Percentiles rank a stretch among this genome's conserved stretches.
Evolutionary conservation across 1,140 invertebrate species (phyloP).

Genomic region (Phthorimaea operculella): DNA sequence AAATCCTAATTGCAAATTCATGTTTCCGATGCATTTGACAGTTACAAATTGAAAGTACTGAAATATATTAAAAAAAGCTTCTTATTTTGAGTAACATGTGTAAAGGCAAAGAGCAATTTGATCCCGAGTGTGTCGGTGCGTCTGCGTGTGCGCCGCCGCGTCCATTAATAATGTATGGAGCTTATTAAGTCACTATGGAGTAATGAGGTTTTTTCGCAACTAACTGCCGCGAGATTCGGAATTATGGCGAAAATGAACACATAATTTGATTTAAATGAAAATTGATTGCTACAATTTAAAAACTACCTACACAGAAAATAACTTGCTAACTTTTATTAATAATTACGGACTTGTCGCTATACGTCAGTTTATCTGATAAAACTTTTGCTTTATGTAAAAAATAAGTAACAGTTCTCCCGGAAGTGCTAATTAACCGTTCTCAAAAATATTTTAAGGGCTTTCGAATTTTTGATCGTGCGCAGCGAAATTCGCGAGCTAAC

Average conservation of each 20-base stretch:
- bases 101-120: conserved; percentile 1
- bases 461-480: conserved; percentile 3
- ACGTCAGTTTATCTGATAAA: not conserved
- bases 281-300: not conserved
- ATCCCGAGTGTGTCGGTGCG: not conserved
- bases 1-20: no score
- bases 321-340: no score
- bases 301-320: no score
- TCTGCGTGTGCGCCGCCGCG: not conserved
- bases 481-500: conserved; percentile 22
- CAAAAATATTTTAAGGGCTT: conserved; percentile 2
- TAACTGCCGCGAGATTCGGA: not conserved
- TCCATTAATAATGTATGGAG: conserved; percentile 5
- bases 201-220: conserved; percentile 3
- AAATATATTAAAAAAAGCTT: no score
- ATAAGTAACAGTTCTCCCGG: conserved; percentile 2
- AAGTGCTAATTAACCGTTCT: conserved; percentile 4
- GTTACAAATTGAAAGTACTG: no score
- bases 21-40: no score
- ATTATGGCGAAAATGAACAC: not conserved
- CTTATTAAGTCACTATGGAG: conserved; percentile 5
- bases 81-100: not conserved
- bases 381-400: not conserved
- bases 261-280: conserved; percentile 1
- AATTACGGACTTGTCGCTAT: not conserved